Conservation (phyloP, 2,113 vertebrate genomes). For the Podocnemis expansa region DNA sequence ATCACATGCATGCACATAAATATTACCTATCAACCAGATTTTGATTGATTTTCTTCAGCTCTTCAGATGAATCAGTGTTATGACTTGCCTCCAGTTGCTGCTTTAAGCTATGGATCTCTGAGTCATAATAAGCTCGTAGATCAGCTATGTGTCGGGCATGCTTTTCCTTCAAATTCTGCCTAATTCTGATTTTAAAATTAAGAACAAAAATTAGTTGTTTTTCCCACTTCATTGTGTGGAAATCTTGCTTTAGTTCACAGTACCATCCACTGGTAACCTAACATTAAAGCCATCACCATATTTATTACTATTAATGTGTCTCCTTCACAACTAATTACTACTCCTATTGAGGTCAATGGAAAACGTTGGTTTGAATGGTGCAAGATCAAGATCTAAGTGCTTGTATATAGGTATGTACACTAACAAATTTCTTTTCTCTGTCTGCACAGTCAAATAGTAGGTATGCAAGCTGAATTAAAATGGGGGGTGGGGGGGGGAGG, state of each 20-base stretch:
- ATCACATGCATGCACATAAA: conserved; percentile 2
- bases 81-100: conserved; percentile 86
- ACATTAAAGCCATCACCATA: neutral
- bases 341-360: neutral
- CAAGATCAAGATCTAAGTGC: neutral
- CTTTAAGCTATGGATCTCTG: conserved; percentile 87
- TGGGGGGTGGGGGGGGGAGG: neutral
- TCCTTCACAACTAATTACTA: neutral
- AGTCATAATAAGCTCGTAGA: conserved; percentile 93
- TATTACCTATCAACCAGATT: conserved; percentile 85
- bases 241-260: neutral
- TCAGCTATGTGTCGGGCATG: conserved; percentile 92
- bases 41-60: conserved; percentile 86
- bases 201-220: neutral
- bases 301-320: neutral
- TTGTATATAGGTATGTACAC: neutral
- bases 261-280: too few relatives aligned
- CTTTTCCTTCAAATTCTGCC: conserved; percentile 94
- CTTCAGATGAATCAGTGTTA: conserved; percentile 73
- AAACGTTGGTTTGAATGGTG: neutral
- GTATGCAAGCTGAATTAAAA: neutral
- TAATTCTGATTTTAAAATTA: conserved; percentile 77
- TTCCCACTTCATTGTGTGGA: neutral
- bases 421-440: neutral
- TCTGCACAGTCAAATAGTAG: neutral